Base-by-base conservation (phyloP, 1,140 invertebrate species). In the Drosophila sucinea region DNA sequence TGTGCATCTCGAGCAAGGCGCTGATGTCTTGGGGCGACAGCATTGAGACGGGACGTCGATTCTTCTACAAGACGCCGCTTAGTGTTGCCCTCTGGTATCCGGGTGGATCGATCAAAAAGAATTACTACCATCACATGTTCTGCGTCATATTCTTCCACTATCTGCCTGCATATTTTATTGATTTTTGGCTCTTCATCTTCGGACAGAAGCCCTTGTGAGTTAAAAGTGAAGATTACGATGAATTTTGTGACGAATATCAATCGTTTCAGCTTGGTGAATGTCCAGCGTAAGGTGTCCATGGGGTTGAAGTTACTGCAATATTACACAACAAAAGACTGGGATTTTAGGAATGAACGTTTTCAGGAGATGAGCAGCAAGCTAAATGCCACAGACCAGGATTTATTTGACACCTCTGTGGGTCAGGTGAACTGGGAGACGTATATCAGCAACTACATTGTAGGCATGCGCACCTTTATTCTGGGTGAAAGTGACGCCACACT, bases 271-370 rank as follows among this genome's bases (percentile, higher is more conserved):
- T 93, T 96, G 92, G 93, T 96, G 0, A 94, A 93, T 72, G 93
- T 95, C 3, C 96, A 96, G 90, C 93, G 94, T 11, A 94, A 94
- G 56, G 93, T 96, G 4, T 94, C 93, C 5, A 93, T 92, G 40
- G 96, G 96, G 0, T 72, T 96, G 0, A 92, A 94, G 65, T 92
- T 96, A 0, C 91, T 98, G 0, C 95, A 97, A 79, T 98, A 97
- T 91, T 98, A 98, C 89, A 98, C 97, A 4, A 96, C 95, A 1
- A 95, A 96, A 83, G 93, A 96, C 79, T 98, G 97, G 97, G 93
- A 94, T 51, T 98, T 98, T 91, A 93, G 92, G 47, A 97, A 96
- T 70, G 95, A 96, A 3, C 95, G 95, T 60, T 93, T 97, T 68
- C 92, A 92, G 70, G 87, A 95, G 73, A 82, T 98, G 11, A 93